Conservation (phyloP, 2,113 vertebrate genomes). For the Lethenteron camtschaticum region DNA sequence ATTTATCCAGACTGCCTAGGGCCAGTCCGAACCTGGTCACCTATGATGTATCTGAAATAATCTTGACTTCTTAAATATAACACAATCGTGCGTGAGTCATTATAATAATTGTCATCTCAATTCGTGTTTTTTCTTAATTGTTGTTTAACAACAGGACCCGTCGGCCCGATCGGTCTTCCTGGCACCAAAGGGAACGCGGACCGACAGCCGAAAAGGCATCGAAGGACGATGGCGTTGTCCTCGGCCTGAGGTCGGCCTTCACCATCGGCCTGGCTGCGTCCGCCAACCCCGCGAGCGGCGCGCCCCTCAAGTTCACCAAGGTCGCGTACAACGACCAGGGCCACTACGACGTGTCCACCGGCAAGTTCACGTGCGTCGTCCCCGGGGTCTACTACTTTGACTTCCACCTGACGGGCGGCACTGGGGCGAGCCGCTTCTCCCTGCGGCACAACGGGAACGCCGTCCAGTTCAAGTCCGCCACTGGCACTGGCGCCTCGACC, state of each 20-base stretch:
- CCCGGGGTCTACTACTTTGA: constrained; percentile 37
- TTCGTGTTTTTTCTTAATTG: no score
- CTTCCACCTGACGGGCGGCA: constrained; percentile 44
- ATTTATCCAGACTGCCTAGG: no score
- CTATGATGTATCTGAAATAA: no score
- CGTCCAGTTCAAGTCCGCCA: constrained; percentile 29
- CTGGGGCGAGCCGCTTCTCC: constrained; percentile 32
- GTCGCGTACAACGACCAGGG: constrained; percentile 42
- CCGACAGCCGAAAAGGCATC: no score
- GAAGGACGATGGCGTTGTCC: no score
- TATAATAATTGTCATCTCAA: no score
- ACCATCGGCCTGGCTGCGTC: constrained; percentile 28
- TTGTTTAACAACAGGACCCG: no score
- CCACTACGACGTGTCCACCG: constrained; percentile 34
- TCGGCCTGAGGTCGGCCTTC: constrained; percentile 26
- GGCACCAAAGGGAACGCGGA: no score
- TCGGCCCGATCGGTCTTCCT: no score
- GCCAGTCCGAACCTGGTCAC: no score
- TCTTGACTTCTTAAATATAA: no score
- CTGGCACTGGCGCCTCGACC: constrained; percentile 41
- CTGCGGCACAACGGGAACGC: constrained; percentile 36
- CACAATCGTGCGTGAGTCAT: no score
- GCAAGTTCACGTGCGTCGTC: constrained; percentile 40
- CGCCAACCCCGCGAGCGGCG: constrained; percentile 17
- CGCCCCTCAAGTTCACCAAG: constrained; percentile 44